phyloP scores from a whole-genome alignment of 2,888 invertebrate genomes.

The Epirrita christyi region DNA sequence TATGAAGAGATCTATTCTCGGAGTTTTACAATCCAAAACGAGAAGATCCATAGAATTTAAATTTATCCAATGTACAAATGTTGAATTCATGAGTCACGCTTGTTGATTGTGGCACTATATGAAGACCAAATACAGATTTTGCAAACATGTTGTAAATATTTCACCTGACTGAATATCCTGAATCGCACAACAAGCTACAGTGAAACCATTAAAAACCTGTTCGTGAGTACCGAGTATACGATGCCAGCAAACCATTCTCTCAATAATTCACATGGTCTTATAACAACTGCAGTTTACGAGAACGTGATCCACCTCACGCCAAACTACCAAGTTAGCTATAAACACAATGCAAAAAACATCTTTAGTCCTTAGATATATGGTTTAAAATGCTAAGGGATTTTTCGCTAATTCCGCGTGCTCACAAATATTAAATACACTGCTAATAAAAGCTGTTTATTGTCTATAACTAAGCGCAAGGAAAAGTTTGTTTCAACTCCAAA shows the following conservation, averaged over 20 bases:
- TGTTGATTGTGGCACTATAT: too few species aligned
- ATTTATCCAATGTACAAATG: too few species aligned
- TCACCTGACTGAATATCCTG: neutral
- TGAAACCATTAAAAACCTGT: slow-evolving; percentile 8
- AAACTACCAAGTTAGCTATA: slow-evolving; percentile 17
- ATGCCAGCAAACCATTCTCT: slow-evolving; percentile 24
- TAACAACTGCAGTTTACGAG: slow-evolving; percentile 34
- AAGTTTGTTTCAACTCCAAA: slow-evolving; percentile 26
- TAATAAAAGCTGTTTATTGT: slow-evolving; percentile 20
- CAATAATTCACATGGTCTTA: slow-evolving; percentile 34
- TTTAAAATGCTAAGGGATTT: slow-evolving; percentile 6
- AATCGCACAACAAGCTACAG: neutral
- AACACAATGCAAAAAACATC: slow-evolving; percentile 10
- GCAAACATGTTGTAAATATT: neutral
- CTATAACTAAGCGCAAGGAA: slow-evolving; percentile 13
- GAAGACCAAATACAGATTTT: too few species aligned
- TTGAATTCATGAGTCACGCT: too few species aligned
- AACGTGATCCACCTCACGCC: slow-evolving; percentile 24
- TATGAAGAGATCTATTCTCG: too few species aligned
- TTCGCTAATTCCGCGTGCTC: slow-evolving; percentile 12
- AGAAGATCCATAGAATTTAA: too few species aligned
- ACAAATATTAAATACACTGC: slow-evolving; percentile 17
- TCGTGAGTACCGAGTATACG: slow-evolving; percentile 13
- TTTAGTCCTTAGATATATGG: slow-evolving; percentile 5
- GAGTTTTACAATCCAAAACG: too few species aligned